phyloP scores from a whole-genome alignment of 2,888 invertebrate genomes.

The Lydus trimaculatus region DNA sequence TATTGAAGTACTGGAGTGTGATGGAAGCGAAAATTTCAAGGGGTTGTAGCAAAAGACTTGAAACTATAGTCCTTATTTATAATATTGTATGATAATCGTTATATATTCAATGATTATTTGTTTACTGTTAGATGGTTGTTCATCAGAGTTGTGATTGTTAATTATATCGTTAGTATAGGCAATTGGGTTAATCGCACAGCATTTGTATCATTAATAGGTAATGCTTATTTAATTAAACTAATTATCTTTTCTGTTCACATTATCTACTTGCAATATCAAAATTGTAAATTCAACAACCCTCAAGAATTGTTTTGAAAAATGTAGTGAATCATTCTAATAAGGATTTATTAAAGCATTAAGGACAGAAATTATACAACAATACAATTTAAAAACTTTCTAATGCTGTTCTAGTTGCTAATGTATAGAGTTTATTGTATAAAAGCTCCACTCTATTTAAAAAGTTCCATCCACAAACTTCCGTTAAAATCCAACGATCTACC shows the following conservation, averaged over 20 bases:
- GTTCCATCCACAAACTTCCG: background rate
- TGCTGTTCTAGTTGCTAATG: background rate
- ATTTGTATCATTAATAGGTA: background rate
- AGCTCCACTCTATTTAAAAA: background rate
- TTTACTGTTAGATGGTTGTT: background rate
- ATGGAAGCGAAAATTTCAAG: background rate
- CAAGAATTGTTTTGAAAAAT: too few relatives aligned
- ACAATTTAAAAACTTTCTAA: background rate
- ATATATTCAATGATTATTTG: background rate
- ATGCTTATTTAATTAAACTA: background rate
- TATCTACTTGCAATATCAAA: too few relatives aligned
- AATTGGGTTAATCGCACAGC: background rate
- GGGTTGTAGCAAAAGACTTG: background rate
- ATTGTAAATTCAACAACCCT: too few relatives aligned
- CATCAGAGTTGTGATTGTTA: background rate
- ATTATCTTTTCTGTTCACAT: background rate
- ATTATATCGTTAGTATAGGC: background rate
- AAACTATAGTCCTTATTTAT: background rate
- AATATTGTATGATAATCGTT: background rate
- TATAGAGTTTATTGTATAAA: background rate
- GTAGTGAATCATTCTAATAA: too few relatives aligned
- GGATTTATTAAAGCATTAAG: too few relatives aligned
- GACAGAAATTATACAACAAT: background rate
- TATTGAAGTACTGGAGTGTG: background rate
- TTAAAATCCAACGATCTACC: background rate